These are phyloP conservation scores for Hoplias malabaricus DNA, from an alignment of 2,113 vertebrate species.

Conservation along the genomic window DNA sequence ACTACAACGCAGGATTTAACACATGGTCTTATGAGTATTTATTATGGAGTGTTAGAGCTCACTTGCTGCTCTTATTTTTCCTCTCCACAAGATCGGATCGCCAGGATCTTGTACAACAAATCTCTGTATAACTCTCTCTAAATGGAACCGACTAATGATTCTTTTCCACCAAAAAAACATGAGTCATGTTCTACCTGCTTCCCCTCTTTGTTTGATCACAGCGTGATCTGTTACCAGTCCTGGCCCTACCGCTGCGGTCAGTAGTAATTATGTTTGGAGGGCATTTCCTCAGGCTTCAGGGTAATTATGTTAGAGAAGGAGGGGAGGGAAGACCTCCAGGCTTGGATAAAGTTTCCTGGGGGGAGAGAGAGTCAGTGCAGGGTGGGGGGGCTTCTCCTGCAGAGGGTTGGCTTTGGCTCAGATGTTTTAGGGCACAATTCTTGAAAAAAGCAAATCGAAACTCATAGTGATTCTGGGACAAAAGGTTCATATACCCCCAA, in stretches of 20 bases:
- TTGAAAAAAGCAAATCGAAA: too few relatives aligned
- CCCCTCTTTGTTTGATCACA: constrained; percentile 64
- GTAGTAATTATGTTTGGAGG: constrained; percentile 70
- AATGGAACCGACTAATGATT: not conserved
- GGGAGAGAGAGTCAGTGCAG: not conserved
- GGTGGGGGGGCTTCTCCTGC: too few relatives aligned
- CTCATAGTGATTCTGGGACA: too few relatives aligned
- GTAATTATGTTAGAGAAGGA: not conserved
- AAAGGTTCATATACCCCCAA: too few relatives aligned
- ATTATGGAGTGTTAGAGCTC: too few relatives aligned
- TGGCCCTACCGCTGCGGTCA: constrained; percentile 64
- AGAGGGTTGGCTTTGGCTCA: too few relatives aligned
- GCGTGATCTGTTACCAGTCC: constrained; percentile 69
- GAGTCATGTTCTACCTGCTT: constrained; percentile 27
- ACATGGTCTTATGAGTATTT: too few relatives aligned
- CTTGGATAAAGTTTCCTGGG: not conserved
- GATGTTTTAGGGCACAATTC: too few relatives aligned
- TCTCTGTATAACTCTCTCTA: not conserved
- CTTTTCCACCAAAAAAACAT: not conserved
- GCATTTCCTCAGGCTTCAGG: constrained; percentile 58
- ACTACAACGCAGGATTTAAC: too few relatives aligned
- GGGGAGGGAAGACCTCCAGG: not conserved
- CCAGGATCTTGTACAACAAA: too few relatives aligned
- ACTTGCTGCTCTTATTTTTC: too few relatives aligned
- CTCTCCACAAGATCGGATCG: too few relatives aligned